Evolutionary conservation across 1,140 invertebrate species (phyloP), one percentile per base, ranked within the genome.

Genomic region (Drosophila burlai): DNA sequence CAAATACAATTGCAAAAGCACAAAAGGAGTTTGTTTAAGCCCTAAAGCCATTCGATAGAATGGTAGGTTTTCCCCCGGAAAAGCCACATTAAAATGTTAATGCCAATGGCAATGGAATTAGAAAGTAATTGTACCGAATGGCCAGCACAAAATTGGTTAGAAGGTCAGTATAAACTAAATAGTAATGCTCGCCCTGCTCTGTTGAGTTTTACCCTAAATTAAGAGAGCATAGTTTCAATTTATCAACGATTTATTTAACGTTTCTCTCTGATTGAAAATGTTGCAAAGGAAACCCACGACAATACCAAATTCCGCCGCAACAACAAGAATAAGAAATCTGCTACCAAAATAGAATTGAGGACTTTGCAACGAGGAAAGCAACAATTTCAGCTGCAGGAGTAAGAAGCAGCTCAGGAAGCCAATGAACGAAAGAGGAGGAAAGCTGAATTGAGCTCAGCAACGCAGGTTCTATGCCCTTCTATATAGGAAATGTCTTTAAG

Each of bases 11-110:
- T 67, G 57, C 69, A 86, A 81, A 85, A 42, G 69, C 59, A 81
- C 79, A 81, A 81, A 81, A 81, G 79, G 72, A 81, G 47, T 76
- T 69, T 67, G 54, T 43, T 18, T 68, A 46, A 36, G 49, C 78
- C 72, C 57, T 34, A 72, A 54, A 74, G 71, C 55, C 31, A 49
- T 58, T 46, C 29, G 34, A 68, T 16, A 4, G 11, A 21, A 6
- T 29, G 16, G 15, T 11, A 40, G 43, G 16, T 21, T 29, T 21
- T 11, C 29, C 18, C 10, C 13, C 50, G 72, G 40, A 67, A 59
- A 42, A 49, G 40, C 52, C 54, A 76, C 79, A 86, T 86, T 86
- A 79, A 85, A 85, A 81, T 86, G 83, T 82, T 83, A 86, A 85
- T 86, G 78, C 74, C 75, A 79, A 82, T 82, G 81, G 80, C 67